Evolutionary conservation across 2,113 vertebrate genomes (phyloP).

Genomic region (Chaetops frenatus): DNA sequence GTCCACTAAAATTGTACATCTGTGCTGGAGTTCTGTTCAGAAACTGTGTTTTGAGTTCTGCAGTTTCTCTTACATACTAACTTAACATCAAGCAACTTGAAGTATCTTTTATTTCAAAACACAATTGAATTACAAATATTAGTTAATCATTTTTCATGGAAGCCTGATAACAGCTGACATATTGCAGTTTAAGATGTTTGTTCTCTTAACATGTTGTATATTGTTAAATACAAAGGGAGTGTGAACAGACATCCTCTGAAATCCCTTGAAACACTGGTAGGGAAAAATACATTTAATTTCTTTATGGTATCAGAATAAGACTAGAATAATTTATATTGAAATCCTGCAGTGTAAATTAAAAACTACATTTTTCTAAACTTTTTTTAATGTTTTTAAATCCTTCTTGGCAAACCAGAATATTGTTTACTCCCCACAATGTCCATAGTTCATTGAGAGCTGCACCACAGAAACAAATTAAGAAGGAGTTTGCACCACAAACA

Average conservation of each 20-base stretch:
- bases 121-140: neutral
- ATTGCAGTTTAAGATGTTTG: neutral
- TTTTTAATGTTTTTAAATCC: neutral
- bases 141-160: neutral
- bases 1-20: neutral
- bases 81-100: neutral
- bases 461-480: neutral
- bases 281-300: neutral
- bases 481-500: neutral
- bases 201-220: neutral
- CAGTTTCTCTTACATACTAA: neutral
- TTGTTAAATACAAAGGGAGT: neutral
- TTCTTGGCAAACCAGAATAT: neutral
- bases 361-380: neutral
- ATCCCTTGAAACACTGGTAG: neutral
- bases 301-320: neutral
- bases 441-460: neutral
- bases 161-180: neutral
- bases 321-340: neutral
- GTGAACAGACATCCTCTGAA: neutral
- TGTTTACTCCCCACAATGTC: neutral
- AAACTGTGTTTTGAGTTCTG: neutral
- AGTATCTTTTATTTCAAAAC: neutral
- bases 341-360: neutral
- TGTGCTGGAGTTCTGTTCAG: neutral